A percentile compares a stretch with the other conserved stretches of the same genome.
These are phyloP conservation scores for Macrosiphum euphorbiae DNA, from an alignment of 2,888 invertebrate species.

Conservation along the genomic window DNA sequence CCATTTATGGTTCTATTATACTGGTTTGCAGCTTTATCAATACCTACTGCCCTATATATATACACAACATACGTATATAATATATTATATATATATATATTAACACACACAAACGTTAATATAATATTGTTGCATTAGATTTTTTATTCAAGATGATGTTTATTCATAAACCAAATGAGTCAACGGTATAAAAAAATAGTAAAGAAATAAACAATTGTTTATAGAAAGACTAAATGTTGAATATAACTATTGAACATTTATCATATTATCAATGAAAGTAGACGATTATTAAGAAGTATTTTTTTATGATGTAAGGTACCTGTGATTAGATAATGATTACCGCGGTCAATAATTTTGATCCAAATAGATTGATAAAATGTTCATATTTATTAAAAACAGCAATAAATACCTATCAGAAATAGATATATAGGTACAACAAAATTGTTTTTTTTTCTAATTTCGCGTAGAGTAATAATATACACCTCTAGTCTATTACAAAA, in stretches of 20 bases:
- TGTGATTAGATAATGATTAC: too few relatives aligned
- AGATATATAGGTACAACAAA: neutral
- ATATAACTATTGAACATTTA: neutral
- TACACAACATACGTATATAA: neutral
- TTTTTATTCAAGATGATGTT: slow-evolving; percentile 26
- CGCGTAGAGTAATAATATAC: neutral
- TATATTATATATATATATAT: neutral
- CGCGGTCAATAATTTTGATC: too few relatives aligned
- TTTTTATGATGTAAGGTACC: neutral
- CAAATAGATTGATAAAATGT: too few relatives aligned
- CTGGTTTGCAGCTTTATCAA: slow-evolving; percentile 49
- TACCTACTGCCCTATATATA: slow-evolving; percentile 36
- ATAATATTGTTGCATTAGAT: neutral
- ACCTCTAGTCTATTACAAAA: neutral
- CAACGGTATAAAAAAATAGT: neutral
- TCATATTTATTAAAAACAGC: too few relatives aligned
- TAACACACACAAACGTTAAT: neutral
- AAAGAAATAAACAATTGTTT: neutral
- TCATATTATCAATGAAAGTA: neutral
- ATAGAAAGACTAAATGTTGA: neutral
- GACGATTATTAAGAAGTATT: neutral
- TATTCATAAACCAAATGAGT: slow-evolving; percentile 24
- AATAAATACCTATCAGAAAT: neutral
- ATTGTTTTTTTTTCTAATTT: neutral
- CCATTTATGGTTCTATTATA: slow-evolving; percentile 58